Percentiles rank a stretch among this genome's conserved stretches.
Evolutionary conservation across 1,140 invertebrate genomes (phyloP).

Genomic region (Cydia amplana): DNA sequence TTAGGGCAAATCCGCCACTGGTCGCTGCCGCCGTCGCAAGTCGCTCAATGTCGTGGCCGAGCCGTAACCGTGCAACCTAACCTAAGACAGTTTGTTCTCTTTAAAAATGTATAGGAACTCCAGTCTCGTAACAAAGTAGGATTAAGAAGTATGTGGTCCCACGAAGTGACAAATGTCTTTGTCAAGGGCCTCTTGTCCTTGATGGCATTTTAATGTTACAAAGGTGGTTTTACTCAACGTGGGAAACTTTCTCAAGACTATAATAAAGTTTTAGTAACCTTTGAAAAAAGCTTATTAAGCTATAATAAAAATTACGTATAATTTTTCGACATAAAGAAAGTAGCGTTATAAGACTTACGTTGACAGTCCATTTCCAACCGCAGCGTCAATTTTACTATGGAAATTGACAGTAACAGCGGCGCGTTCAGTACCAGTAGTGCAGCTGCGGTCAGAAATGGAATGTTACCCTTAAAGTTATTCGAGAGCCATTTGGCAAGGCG

Average conservation of each 20-base stretch:
- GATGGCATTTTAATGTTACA: conserved; percentile 28
- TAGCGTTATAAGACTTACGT: not conserved
- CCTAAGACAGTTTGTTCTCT: conserved; percentile 8
- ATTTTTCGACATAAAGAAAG: not conserved
- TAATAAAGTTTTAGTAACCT: not conserved
- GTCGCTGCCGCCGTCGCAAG: too few species aligned
- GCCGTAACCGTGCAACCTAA: not conserved
- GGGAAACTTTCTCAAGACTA: conserved; percentile 10
- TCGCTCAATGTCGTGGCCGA: too few species aligned
- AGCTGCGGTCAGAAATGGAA: too few species aligned
- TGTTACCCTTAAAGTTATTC: too few species aligned
- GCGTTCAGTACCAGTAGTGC: too few species aligned
- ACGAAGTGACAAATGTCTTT: not conserved
- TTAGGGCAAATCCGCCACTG: too few species aligned
- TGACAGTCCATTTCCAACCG: too few species aligned
- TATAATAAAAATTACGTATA: not conserved
- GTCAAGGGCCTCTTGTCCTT: conserved; percentile 19
- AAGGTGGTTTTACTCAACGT: not conserved
- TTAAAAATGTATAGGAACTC: conserved; percentile 4
- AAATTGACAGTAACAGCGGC: too few species aligned
- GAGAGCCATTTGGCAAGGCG: not conserved
- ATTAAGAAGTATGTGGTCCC: conserved; percentile 16
- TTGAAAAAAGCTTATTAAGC: not conserved
- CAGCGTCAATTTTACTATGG: too few species aligned
- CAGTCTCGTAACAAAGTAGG: not conserved